A percentile compares a stretch with the other conserved stretches of the same genome.
phyloP scores from a whole-genome alignment of 2,797 vertebrate species.

The Scyliorhinus canicula region DNA sequence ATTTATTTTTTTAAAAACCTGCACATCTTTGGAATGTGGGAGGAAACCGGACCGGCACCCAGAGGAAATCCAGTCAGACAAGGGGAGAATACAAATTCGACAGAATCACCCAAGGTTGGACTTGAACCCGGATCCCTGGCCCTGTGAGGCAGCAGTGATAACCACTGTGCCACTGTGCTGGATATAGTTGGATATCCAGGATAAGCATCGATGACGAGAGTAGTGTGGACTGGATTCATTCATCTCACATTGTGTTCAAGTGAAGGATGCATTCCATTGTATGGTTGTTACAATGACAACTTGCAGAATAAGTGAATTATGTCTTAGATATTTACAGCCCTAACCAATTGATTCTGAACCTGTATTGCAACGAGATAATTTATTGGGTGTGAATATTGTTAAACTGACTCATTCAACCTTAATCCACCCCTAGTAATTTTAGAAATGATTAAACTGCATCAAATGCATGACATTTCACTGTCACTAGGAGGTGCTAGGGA shows the following conservation, averaged over 20 bases:
- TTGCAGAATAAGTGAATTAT: background rate
- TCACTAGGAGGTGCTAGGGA: background rate
- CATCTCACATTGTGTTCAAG: background rate
- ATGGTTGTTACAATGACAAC: background rate
- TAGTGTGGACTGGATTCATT: background rate
- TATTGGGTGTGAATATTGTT: background rate
- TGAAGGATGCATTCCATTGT: background rate
- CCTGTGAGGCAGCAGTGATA: too few relatives aligned
- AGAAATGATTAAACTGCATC: background rate
- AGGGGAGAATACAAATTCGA: too few relatives aligned
- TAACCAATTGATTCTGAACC: background rate
- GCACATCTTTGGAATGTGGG: too few relatives aligned
- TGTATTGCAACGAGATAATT: background rate
- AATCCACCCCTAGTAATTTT: background rate
- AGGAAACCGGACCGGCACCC: too few relatives aligned
- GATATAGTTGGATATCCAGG: background rate
- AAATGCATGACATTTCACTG: background rate
- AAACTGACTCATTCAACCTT: background rate
- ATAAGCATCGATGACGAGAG: background rate
- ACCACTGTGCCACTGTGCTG: too few relatives aligned
- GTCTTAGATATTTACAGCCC: background rate
- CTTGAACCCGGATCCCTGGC: too few relatives aligned
- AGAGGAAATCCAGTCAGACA: too few relatives aligned
- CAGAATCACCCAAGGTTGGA: too few relatives aligned
- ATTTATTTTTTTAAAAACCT: too few relatives aligned